Percentiles rank a stretch among this genome's conserved stretches.
phyloP scores from a whole-genome alignment of 2,113 vertebrate species.

The Bombycilla garrulus region DNA sequence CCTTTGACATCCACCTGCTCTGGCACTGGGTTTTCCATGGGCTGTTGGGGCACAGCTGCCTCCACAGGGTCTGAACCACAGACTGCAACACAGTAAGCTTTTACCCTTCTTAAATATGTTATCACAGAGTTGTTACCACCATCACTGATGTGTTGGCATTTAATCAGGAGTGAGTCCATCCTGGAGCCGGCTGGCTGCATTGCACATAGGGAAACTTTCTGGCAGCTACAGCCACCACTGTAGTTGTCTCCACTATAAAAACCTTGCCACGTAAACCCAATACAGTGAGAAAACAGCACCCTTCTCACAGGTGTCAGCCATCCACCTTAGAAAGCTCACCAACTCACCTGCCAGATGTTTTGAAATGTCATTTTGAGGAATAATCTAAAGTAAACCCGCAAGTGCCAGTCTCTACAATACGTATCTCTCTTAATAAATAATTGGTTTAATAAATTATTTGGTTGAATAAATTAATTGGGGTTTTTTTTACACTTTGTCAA shows the following conservation, averaged over 20 bases:
- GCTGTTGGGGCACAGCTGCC: not conserved
- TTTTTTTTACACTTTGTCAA: not conserved
- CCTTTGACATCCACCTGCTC: not conserved
- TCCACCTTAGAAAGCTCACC: not conserved
- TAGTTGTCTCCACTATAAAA: not conserved
- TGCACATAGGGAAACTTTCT: not conserved
- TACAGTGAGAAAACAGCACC: not conserved
- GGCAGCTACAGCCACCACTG: not conserved
- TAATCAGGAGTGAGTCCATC: not conserved
- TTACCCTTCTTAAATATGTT: not conserved
- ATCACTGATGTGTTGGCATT: not conserved
- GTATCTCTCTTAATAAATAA: not conserved
- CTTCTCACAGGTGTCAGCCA: not conserved
- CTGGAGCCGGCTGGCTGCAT: too few relatives aligned
- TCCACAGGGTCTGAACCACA: fast-evolving
- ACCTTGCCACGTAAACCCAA: not conserved
- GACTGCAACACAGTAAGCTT: not conserved
- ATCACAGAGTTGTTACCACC: not conserved
- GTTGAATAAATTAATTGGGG: too few relatives aligned
- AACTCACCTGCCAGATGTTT: not conserved
- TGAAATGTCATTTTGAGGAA: not conserved
- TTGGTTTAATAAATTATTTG: too few relatives aligned
- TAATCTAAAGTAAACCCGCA: not conserved
- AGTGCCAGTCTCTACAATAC: not conserved
- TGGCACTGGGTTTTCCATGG: not conserved